phyloP scores from a whole-genome alignment of 2,797 vertebrate genomes.

The Macropus fuliginosus region DNA sequence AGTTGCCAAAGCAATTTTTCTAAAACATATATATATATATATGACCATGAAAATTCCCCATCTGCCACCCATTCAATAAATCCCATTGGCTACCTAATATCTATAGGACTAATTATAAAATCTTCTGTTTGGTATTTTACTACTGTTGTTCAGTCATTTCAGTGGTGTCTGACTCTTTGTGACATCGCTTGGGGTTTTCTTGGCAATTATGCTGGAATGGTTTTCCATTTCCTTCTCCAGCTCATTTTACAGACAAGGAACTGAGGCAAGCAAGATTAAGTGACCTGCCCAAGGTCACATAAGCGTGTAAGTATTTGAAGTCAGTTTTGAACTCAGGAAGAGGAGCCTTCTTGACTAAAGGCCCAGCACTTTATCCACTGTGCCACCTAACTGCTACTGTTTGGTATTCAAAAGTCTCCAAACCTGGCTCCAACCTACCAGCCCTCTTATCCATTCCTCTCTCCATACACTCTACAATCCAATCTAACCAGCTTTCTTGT shows the following conservation, averaged over 20 bases:
- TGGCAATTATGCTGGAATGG: neutral
- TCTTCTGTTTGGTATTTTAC: neutral
- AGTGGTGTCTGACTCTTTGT: neutral
- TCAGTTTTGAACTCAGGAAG: neutral
- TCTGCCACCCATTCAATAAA: neutral
- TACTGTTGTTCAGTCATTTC: neutral
- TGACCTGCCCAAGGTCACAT: neutral
- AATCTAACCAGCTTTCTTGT: neutral
- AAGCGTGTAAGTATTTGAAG: neutral
- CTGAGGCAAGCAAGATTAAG: neutral
- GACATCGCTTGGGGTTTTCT: neutral
- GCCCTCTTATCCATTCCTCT: neutral
- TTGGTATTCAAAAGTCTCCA: neutral
- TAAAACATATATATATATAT: neutral
- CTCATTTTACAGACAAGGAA: neutral
- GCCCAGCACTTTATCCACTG: neutral
- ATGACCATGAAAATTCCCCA: neutral
- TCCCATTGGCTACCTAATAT: neutral
- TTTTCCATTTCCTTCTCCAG: neutral
- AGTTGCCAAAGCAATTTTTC: neutral
- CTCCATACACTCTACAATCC: neutral
- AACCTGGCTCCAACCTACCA: neutral
- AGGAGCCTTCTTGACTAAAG: neutral
- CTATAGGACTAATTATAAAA: neutral
- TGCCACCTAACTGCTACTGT: neutral